Conservation (phyloP, 1,140 invertebrate genomes). For the Trachymyrmex cornetzi region DNA sequence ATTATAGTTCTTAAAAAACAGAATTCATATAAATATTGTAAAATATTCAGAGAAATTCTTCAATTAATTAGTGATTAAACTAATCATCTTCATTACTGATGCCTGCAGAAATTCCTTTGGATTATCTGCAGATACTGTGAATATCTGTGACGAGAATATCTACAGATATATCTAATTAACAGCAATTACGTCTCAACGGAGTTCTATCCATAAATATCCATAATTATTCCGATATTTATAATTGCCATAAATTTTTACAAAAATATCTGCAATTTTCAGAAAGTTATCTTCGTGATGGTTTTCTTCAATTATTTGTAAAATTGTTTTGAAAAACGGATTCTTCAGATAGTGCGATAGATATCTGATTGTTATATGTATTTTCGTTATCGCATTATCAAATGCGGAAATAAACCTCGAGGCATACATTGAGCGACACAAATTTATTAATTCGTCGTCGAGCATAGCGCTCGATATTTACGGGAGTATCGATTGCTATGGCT, state of each 20-base stretch:
- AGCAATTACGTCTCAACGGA: neutral
- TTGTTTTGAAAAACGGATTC: neutral
- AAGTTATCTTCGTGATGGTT: neutral
- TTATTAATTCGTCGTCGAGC: constrained; percentile 64
- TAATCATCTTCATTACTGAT: neutral
- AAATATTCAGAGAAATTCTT: neutral
- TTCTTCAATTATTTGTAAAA: neutral
- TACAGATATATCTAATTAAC: constrained; percentile 24
- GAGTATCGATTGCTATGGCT: constrained; percentile 72
- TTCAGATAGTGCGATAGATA: neutral
- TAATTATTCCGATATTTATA: constrained; percentile 10
- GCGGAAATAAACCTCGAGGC: neutral
- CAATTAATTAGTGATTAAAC: neutral
- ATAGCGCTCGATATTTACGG: constrained; percentile 57
- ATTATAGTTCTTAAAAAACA: neutral
- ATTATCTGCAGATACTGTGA: constrained; percentile 2
- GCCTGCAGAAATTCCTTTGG: neutral
- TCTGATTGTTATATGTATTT: neutral
- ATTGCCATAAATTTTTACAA: neutral
- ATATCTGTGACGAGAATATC: constrained; percentile 24
- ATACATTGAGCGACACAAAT: constrained; percentile 66
- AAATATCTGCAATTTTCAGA: constrained; percentile 1
- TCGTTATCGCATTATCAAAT: constrained; percentile 21
- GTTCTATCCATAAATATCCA: neutral
- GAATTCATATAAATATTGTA: neutral